Base-by-base conservation (phyloP, 2,888 invertebrate species). In the Nycteola revayana region DNA sequence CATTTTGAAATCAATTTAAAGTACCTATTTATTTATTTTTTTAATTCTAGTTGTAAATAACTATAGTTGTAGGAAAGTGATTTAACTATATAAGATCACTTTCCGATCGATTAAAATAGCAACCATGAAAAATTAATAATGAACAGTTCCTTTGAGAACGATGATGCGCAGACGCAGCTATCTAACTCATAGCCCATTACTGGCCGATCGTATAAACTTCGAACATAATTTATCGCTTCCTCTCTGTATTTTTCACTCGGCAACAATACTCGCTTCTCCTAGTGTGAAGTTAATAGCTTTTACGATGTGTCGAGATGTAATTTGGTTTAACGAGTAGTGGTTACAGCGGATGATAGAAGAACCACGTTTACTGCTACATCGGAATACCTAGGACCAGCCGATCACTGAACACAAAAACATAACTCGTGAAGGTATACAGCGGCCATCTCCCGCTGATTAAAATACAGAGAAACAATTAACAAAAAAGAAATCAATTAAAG, bases 191-290 rank as follows among this genome's bases (percentile, higher is more conserved):
- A 60, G 60, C 75, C 75, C 80, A 82, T 84, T 82, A 81, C 76
- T 73, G 66, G 55, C 53, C 78, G 78, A 77, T 80, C 83, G 77
- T 83, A 81, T 85, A 85, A 82, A 82, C 84, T 82, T 76, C 75
- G 74, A 81, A 80, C 78, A 78, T 83, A 80, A 87, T 87, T 87
- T 87, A 87, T 87, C 66, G 79, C 60, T 87, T 87, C 87, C 87
- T 86, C 75, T 79, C 74, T 58, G 59, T 75, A 75, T 85, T 85
- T 85, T 82, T 84, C 83, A 78, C 71, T 71, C 72, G 66, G 63
- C 75, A 83, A 84, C 85, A 85, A 85, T 82, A 66, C 75, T 66
- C 64, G 58, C 56, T 71, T 68, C 66, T 65, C 61, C 49, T 53
- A 71, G 71, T 69, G 73, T 71, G 66, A 75, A 76, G 72, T 75